These are phyloP conservation scores for Polietes domitor DNA, from an alignment of 2,888 invertebrate genomes.

Conservation along the genomic window DNA sequence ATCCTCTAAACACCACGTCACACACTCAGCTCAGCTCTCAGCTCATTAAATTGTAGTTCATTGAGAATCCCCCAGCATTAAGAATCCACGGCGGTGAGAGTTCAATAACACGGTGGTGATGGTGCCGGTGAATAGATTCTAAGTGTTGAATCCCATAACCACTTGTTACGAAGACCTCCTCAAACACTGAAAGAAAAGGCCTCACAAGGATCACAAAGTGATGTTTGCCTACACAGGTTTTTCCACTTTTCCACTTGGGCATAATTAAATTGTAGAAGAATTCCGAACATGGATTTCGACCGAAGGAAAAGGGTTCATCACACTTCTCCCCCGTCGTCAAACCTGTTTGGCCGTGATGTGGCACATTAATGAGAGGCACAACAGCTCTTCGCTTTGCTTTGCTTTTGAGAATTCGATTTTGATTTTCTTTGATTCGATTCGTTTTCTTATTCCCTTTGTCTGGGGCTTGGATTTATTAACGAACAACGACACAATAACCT, in stretches of 20 bases:
- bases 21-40: no score
- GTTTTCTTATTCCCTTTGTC: no score
- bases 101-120: constrained; percentile 15
- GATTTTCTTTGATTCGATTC: constrained; percentile 9
- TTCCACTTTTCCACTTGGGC: neutral
- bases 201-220: neutral
- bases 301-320: neutral
- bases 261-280: constrained; percentile 37
- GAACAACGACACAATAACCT: neutral
- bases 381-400: neutral
- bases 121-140: neutral
- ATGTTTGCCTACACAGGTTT: neutral
- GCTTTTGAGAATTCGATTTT: neutral
- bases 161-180: constrained; percentile 6
- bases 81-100: neutral
- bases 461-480: constrained; percentile 22
- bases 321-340: neutral
- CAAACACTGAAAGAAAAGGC: neutral
- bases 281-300: neutral
- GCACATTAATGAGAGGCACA: neutral
- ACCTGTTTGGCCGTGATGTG: constrained; percentile 2
- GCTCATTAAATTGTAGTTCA: constrained; percentile 6
- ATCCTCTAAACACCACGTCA: neutral
- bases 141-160: neutral
- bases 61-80: neutral